Evolutionary conservation across 2,797 vertebrate genomes (phyloP).

Genomic region (Ptychadena robeensis): DNA sequence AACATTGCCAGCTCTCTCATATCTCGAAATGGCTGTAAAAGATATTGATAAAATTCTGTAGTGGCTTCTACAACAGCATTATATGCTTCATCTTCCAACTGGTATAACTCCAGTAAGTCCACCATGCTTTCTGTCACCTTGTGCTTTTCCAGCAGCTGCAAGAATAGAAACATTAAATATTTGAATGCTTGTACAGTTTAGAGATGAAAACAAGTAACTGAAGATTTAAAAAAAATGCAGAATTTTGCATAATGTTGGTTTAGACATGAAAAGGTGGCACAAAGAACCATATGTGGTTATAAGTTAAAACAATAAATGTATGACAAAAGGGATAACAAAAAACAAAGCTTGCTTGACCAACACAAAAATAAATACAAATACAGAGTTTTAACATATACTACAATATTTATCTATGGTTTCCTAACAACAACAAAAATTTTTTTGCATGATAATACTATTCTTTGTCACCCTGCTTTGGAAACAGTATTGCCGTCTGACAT

Average conservation of each 20-base stretch:
- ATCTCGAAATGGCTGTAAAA: conserved; percentile 96
- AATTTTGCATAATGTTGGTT: background rate
- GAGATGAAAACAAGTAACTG: background rate
- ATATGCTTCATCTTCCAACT: conserved; percentile 91
- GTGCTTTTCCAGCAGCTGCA: conserved; percentile 91
- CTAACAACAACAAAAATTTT: no score
- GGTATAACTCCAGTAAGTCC: conserved; percentile 91
- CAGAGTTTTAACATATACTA: no score
- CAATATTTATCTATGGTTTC: no score
- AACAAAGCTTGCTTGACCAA: no score
- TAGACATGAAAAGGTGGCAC: no score
- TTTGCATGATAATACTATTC: no score
- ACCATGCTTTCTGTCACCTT: conserved; percentile 93
- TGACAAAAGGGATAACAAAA: no score
- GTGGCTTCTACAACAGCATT: conserved; percentile 90
- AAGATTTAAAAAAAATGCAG: background rate
- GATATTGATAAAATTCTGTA: conserved; percentile 94
- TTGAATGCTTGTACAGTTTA: background rate
- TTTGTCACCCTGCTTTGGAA: no score
- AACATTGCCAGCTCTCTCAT: conserved; percentile 97
- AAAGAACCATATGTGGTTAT: no score
- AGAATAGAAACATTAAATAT: conserved; percentile 10
- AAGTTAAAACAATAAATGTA: no score
- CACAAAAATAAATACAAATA: no score
- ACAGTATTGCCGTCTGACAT: no score